Conservation (phyloP, 2,113 vertebrate species). For the Polyodon spathula region DNA sequence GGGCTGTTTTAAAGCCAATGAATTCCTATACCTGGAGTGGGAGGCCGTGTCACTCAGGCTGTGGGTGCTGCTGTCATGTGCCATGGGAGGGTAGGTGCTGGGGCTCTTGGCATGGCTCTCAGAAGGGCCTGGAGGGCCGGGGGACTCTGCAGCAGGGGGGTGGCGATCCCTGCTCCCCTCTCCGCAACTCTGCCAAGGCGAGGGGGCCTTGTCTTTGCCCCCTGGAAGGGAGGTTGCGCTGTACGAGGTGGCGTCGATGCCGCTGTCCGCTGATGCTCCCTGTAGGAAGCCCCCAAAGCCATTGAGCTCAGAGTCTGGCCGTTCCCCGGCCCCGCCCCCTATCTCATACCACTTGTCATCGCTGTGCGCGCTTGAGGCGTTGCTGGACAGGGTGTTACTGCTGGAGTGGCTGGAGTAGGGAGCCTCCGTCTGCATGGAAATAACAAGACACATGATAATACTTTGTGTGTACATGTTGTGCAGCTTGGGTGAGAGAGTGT, state of each 20-base stretch:
- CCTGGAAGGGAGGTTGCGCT: constrained; percentile 67
- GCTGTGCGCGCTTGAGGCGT: constrained; percentile 83
- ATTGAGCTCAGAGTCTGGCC: constrained; percentile 70
- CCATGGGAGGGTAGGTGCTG: constrained; percentile 67
- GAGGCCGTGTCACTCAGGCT: constrained; percentile 76
- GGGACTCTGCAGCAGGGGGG: constrained; percentile 56
- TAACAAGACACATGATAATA: too few relatives aligned
- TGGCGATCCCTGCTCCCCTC: constrained; percentile 74
- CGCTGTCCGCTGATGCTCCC: constrained; percentile 79
- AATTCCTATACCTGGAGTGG: constrained; percentile 83
- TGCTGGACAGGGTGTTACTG: constrained; percentile 91
- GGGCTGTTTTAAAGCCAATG: too few relatives aligned
- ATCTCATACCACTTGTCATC: constrained; percentile 92
- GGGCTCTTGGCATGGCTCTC: constrained; percentile 69
- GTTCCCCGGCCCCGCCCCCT: constrained; percentile 62
- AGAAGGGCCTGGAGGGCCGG: constrained; percentile 47
- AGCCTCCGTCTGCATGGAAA: constrained; percentile 62
- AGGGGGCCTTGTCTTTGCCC: constrained; percentile 65
- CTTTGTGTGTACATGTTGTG: too few relatives aligned
- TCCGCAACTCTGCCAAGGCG: constrained; percentile 80
- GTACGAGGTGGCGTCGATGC: constrained; percentile 86
- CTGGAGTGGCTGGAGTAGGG: constrained; percentile 90
- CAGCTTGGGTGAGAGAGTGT: too few relatives aligned
- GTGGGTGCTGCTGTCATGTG: constrained; percentile 79
- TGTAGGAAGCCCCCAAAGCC: constrained; percentile 83